Conservation (phyloP, 2,113 vertebrate genomes). For the Pholis gunnellus region DNA sequence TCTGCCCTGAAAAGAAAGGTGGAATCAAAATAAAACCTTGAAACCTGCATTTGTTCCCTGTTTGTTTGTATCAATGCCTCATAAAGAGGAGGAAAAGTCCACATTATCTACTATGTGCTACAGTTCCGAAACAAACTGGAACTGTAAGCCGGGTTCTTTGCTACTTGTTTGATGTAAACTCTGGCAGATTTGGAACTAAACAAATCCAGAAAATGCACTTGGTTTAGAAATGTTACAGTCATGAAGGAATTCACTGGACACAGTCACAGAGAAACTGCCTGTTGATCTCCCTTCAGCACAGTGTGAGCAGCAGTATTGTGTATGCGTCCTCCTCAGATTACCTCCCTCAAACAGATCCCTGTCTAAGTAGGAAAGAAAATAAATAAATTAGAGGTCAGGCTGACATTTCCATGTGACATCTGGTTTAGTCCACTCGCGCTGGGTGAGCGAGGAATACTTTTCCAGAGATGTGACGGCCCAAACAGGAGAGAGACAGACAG, state of each 20-base stretch:
- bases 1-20: conserved; percentile 17
- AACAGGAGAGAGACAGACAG: conserved; percentile 4
- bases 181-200: conserved; percentile 12
- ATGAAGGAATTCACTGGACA: conserved; percentile 21
- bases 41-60: not conserved
- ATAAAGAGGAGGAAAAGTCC: not conserved
- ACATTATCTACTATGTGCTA: not conserved
- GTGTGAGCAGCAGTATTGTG: conserved; percentile 20
- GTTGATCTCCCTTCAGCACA: conserved; percentile 22
- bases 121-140: not conserved
- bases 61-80: not conserved
- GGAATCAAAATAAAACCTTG: not conserved
- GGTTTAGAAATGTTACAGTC: conserved; percentile 8
- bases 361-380: conserved; percentile 54
- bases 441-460: conserved; percentile 1
- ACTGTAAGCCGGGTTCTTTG: not conserved
- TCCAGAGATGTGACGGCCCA: conserved; percentile 4
- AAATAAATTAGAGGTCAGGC: conserved; percentile 70
- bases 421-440: conserved; percentile 13
- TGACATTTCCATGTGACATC: conserved; percentile 52
- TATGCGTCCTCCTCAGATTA: conserved; percentile 54
- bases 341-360: conserved; percentile 39
- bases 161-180: conserved; percentile 37
- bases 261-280: conserved; percentile 12
- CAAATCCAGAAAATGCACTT: conserved; percentile 19